A percentile compares a stretch with the other conserved stretches of the same genome.
These are phyloP conservation scores for Anhinga rufa DNA, from an alignment of 2,113 vertebrate genomes.

Conservation along the genomic window DNA sequence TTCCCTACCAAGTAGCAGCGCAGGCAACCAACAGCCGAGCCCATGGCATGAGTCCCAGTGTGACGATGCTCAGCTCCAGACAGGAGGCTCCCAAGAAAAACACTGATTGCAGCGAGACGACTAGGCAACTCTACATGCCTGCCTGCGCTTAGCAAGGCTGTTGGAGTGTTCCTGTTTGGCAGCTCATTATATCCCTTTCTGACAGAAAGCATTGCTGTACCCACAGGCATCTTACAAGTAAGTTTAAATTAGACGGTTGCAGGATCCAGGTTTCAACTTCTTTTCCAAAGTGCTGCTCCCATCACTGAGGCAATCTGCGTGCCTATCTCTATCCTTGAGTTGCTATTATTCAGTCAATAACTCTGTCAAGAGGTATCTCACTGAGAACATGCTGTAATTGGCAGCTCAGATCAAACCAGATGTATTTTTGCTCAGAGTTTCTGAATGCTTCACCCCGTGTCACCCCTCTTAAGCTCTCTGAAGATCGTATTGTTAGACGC, in stretches of 20 bases:
- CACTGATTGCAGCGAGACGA: neutral
- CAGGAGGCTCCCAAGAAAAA: neutral
- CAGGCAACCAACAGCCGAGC: rapidly evolving
- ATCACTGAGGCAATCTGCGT: neutral
- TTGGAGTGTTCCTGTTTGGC: neutral
- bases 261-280: neutral
- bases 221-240: neutral
- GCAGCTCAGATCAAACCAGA: neutral
- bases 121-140: neutral
- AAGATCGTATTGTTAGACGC: neutral
- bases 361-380: neutral
- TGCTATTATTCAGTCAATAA: neutral
- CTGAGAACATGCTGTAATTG: neutral
- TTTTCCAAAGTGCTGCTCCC: neutral
- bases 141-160: neutral
- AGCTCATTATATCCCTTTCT: neutral
- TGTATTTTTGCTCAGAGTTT: neutral
- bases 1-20: neutral
- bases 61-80: neutral
- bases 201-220: neutral
- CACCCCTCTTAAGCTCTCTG: neutral
- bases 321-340: neutral
- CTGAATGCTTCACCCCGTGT: neutral
- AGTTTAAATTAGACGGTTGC: neutral
- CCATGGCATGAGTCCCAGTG: neutral